Conservation (phyloP, 2,797 vertebrate species). For the Crenichthys baileyi region DNA sequence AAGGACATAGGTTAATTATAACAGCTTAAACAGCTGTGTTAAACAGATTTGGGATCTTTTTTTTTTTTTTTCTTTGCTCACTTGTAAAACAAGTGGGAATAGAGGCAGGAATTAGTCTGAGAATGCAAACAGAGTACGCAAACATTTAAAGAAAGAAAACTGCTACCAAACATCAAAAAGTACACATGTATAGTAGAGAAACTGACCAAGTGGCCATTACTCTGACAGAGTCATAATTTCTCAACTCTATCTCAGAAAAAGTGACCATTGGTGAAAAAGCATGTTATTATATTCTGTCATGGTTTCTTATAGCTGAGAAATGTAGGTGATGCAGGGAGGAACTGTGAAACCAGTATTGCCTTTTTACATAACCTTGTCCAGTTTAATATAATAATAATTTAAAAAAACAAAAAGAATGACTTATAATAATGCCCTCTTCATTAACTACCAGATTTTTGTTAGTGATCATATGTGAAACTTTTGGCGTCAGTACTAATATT, state of each 20-base stretch:
- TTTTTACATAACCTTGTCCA: no score
- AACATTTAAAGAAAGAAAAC: background rate
- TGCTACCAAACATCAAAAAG: background rate
- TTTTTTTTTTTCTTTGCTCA: background rate
- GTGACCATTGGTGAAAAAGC: no score
- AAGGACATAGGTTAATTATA: slow-evolving; percentile 19
- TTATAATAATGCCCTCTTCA: background rate
- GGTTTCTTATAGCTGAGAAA: no score
- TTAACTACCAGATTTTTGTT: no score
- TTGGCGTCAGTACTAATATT: background rate
- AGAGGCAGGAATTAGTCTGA: background rate
- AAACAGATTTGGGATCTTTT: slow-evolving; percentile 19
- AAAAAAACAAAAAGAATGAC: background rate
- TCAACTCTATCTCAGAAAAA: background rate
- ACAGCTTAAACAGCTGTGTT: slow-evolving; percentile 22
- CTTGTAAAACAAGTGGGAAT: background rate
- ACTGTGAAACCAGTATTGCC: no score
- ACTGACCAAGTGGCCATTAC: background rate
- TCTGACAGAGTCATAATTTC: background rate
- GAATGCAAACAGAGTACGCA: no score
- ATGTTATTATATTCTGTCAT: no score
- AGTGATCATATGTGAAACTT: background rate
- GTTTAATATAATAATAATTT: background rate
- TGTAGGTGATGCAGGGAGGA: no score
- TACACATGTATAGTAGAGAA: background rate